Percentiles rank a stretch among this genome's conserved stretches.
Evolutionary conservation across 2,797 vertebrate genomes (phyloP).

Genomic region (Manis pentadactyla): DNA sequence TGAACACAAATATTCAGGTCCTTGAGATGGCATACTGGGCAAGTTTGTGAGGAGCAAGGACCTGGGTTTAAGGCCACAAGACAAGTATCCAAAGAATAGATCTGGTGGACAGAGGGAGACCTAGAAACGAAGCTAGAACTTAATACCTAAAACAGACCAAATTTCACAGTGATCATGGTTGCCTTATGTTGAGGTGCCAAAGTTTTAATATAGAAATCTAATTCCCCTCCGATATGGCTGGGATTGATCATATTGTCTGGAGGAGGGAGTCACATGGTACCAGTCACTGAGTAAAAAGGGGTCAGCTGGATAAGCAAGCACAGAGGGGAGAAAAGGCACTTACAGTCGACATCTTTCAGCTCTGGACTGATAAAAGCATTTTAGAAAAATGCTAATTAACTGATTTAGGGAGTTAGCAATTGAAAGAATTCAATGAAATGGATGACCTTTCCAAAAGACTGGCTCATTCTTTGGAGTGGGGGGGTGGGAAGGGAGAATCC

Average conservation of each 20-base stretch:
- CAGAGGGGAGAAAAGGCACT: not conserved
- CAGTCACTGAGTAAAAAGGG: not conserved
- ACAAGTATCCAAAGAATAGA: constrained; percentile 19
- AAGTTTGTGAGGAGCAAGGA: not conserved
- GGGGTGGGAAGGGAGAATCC: not conserved
- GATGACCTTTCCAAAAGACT: constrained; percentile 64
- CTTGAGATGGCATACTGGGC: not conserved
- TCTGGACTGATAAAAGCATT: constrained; percentile 12
- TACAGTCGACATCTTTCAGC: not conserved
- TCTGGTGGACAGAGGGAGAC: not conserved
- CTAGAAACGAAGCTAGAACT: not conserved
- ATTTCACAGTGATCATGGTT: not conserved
- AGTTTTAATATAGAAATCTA: not conserved
- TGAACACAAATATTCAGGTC: not conserved
- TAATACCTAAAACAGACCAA: not conserved
- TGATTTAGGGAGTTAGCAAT: constrained; percentile 19
- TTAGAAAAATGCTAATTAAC: constrained; percentile 68
- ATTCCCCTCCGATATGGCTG: not conserved
- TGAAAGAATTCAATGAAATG: constrained; percentile 55
- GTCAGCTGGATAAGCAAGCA: not conserved
- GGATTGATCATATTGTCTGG: not conserved
- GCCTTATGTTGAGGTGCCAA: not conserved
- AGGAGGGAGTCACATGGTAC: not conserved
- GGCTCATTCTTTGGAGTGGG: not conserved
- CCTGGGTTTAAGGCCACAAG: not conserved